Conservation (phyloP, 1,140 invertebrate genomes). For the Rhyacophila brunnea region DNA sequence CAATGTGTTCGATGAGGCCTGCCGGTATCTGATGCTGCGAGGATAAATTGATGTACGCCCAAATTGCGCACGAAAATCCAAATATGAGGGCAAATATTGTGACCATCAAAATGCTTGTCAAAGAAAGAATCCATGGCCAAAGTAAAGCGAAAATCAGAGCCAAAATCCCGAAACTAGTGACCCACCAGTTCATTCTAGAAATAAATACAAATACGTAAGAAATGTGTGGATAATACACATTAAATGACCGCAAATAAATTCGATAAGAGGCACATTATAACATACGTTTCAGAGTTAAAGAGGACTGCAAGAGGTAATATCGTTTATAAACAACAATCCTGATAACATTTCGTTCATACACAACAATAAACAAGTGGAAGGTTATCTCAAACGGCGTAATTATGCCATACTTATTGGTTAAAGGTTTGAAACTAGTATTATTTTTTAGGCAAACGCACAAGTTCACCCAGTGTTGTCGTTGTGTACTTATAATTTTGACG, state of each 20-base stretch:
- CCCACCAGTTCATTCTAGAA: slow-evolving; percentile 29
- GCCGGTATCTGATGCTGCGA: slow-evolving; percentile 50
- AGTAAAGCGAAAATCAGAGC: slow-evolving; percentile 24
- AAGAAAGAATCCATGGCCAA: slow-evolving; percentile 28
- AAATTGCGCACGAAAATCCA: slow-evolving; percentile 32
- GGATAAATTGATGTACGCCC: slow-evolving; percentile 50
- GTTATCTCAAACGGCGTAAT: no score
- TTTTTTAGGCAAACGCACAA: no score
- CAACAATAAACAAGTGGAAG: no score
- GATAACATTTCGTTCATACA: no score
- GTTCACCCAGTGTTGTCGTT: no score
- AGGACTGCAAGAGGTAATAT: no score
- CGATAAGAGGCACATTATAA: slow-evolving; percentile 14
- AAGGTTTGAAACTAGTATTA: no score
- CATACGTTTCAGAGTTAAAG: slow-evolving; percentile 13
- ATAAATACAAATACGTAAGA: slow-evolving; percentile 1
- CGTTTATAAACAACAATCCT: no score
- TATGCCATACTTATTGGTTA: no score
- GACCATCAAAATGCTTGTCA: slow-evolving; percentile 15
- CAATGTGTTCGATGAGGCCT: slow-evolving; percentile 47
- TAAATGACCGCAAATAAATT: slow-evolving; percentile 8
- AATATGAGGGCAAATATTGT: slow-evolving; percentile 24
- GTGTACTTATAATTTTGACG: no score
- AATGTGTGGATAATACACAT: neutral
- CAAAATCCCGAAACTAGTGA: slow-evolving; percentile 21